Evolutionary conservation across 2,888 invertebrate genomes (phyloP).

Genomic region (Campoletis raptor): DNA sequence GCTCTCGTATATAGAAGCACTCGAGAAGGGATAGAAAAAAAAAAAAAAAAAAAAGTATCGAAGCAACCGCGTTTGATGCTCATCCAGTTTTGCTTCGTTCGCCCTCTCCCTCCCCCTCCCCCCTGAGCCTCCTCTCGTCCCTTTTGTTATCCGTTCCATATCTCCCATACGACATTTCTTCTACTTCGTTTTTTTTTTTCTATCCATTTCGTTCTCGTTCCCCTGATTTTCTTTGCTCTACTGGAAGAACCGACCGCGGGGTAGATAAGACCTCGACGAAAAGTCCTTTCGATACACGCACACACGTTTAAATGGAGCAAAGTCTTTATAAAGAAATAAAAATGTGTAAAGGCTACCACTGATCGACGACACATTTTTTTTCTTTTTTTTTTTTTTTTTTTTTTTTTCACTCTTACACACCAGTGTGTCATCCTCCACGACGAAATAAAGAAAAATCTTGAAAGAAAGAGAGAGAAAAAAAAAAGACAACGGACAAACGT

Average conservation of each 20-base stretch:
- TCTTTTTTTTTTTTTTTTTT: too few relatives aligned
- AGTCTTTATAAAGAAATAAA: constrained; percentile 14
- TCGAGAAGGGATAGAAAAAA: constrained; percentile 56
- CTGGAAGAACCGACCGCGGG: constrained; percentile 43
- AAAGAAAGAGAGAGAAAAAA: background rate
- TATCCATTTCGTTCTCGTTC: background rate
- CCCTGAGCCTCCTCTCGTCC: constrained; percentile 25
- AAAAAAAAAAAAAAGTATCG: constrained; percentile 29
- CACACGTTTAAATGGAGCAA: background rate
- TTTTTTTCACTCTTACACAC: background rate
- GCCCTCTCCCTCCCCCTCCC: background rate
- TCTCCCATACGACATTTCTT: constrained; percentile 56
- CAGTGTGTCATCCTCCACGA: constrained; percentile 5
- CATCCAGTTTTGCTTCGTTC: constrained; percentile 58
- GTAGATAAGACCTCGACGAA: constrained; percentile 48
- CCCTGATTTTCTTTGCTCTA: constrained; percentile 50
- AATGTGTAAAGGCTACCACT: background rate
- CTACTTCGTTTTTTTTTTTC: constrained; percentile 2
- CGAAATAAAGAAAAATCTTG: constrained; percentile 26
- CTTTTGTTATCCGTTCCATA: constrained; percentile 48
- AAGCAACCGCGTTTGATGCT: constrained; percentile 59
- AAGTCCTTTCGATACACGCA: constrained; percentile 34
- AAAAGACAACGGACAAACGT: constrained; percentile 2
- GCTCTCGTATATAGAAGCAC: constrained; percentile 32
- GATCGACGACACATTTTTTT: constrained; percentile 36